phyloP scores from a whole-genome alignment of 2,888 invertebrate species.

The Germaria angustata region DNA sequence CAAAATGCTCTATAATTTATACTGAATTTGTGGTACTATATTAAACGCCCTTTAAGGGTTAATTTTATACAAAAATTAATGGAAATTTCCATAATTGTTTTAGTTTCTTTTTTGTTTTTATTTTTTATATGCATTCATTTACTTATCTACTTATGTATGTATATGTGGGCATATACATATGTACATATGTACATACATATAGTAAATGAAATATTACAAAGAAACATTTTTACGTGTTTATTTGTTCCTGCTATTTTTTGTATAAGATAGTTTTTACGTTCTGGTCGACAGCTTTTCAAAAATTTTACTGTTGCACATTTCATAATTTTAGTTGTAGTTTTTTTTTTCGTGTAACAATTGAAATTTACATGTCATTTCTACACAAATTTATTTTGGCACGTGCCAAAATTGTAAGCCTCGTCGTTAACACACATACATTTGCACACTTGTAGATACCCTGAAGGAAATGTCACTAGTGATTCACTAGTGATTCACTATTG shows the following conservation, averaged over 20 bases:
- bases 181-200: no score
- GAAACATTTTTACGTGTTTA: slow-evolving; percentile 4
- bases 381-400: slow-evolving; percentile 36
- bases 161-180: no score
- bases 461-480: no score
- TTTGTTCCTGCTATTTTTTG: neutral
- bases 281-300: slow-evolving; percentile 41
- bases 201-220: slow-evolving; percentile 39
- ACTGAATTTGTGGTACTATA: neutral
- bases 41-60: slow-evolving; percentile 35
- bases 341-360: slow-evolving; percentile 7
- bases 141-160: neutral
- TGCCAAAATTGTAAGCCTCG: slow-evolving; percentile 43
- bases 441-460: no score
- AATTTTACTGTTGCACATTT: slow-evolving; percentile 44
- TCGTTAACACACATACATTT: no score
- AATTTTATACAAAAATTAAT: slow-evolving; percentile 68
- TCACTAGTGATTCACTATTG: no score
- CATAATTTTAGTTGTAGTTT: neutral
- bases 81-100: slow-evolving; percentile 74
- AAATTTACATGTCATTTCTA: slow-evolving; percentile 13
- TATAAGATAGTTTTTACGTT: slow-evolving; percentile 18
- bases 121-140: neutral
- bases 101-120: slow-evolving; percentile 6
- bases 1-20: neutral